Evolutionary conservation across 1,140 invertebrate genomes (phyloP), one percentile per base, ranked within the genome.

Genomic region (Drosophila lacertosa): DNA sequence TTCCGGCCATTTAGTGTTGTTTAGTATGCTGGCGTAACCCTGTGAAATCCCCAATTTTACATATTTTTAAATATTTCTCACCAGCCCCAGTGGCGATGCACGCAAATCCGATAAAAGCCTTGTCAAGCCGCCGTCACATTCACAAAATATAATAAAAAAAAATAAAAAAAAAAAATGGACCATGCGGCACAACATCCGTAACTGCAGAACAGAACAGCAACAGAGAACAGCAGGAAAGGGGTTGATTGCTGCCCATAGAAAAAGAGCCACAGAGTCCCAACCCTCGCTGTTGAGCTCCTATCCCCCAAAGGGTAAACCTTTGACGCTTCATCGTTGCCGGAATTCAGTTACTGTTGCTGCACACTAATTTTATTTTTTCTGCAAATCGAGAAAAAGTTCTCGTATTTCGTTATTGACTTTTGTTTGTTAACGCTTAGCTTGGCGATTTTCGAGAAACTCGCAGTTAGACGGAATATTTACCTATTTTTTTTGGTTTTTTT

Each of bases 351-450:
- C 81, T 66, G 42, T 55, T 33, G 62, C 55, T 75, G 76, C 64
- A 62, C 76, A 86, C 80, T 84, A 84, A 84, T 84, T 84, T 80
- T 68, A 84, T 86, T 86, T 86, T 84, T 77, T 77, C 70, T 71
- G 81, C 82, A 84, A 86, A 80, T 84, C 81, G 80, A 73, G 42
- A 59, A 45, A 45, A 48, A 62, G 22, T 55, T 66, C 76, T 86
- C 64, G 75, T 70, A 86, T 86, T 86, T 86, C 82, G 77, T 86
- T 84, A 84, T 84, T 77, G 81, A 80, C 77, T 84, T 84, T 86
- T 84, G 81, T 84, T 84, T 86, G 77, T 81, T 81, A 84, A 77
- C 81, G 81, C 81, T 84, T 86, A 88, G 81, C 81, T 86, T 81
- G 81, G 48, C 81, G 67, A 77, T 86, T 86, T 86, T 84, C 53